Base-by-base conservation (phyloP, 2,888 invertebrate species). In the Aphidoletes aphidimyza region DNA sequence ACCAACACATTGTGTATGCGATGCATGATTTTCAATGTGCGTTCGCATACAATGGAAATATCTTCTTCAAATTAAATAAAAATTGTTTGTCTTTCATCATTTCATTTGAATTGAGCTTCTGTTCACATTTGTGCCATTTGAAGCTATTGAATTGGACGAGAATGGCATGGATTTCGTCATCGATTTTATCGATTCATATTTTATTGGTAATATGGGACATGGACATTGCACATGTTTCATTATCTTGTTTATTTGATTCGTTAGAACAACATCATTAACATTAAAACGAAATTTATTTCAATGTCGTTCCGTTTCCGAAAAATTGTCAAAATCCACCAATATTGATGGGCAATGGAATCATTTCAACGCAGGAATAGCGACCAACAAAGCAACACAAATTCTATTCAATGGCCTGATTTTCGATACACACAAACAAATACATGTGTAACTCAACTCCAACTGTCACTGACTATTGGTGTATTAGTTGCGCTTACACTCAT, bases 201-300 rank as follows among this genome's bases (percentile, higher is more conserved):
- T 69, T 30, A 69, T 69, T 69, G 14, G 14, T 5, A 17, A 69
- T 69, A 69, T 30, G 8, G 69, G 30, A 26, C 69, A 69, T 30
- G 22, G 30, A 69, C n/a, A n/a, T n/a, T n/a, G n/a, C n/a, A n/a
- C n/a, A 69, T 69, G 69, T 69, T 30, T 69, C 34, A 0, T 69
- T 69, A 69, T 69, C 69, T 69, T 30, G 69, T 69, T 69, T 69
- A 69, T 69, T n/a, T 69, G 69, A 69, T 69, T 69, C 30, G 69
- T 30, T 69, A 14, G 30, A 14, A 69, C 6, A 9, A 11, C 30
- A 69, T 69, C 69, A 69, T 69, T 69, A 69, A 30, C 14, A 54
- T 22, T 54, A 54, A 54, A 54, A 22, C 5, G 69, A 34, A 69
- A 69, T 69, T 69, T 34, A 69, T 69, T 69, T 69, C 54, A 22